Percentiles rank a stretch among this genome's conserved stretches.
Evolutionary conservation across 1,140 invertebrate genomes (phyloP).

Genomic region (Bombus affinis): DNA sequence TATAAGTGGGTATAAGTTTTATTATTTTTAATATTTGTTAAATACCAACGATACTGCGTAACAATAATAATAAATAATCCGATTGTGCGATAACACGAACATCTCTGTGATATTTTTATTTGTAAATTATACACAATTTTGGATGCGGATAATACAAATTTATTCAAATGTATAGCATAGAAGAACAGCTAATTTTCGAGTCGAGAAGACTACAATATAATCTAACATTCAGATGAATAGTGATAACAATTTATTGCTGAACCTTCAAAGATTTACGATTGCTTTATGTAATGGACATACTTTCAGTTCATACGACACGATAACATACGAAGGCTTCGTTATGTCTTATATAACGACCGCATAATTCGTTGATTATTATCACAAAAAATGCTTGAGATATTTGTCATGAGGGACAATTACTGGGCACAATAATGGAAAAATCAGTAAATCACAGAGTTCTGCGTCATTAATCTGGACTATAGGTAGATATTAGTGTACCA

Average conservation of each 20-base stretch:
- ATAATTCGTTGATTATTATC: conserved; percentile 47
- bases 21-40: no score
- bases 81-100: background rate
- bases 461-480: no score
- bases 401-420: conserved; percentile 38
- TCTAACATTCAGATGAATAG: conserved; percentile 8
- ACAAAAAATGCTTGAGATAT: conserved; percentile 32
- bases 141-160: background rate
- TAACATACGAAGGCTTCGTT: conserved; percentile 47
- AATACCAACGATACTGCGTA: no score
- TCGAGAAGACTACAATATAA: background rate
- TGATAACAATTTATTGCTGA: conserved; percentile 45
- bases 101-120: background rate
- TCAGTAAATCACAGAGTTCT: background rate
- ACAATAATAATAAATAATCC: no score
- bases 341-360: conserved; percentile 5
- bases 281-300: background rate
- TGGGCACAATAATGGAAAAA: conserved; percentile 50
- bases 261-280: conserved; percentile 29
- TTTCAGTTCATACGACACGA: conserved; percentile 19
- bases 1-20: no score
- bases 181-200: background rate
- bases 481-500: no score
- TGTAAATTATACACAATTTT: background rate
- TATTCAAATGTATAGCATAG: background rate